Percentiles rank a stretch among this genome's conserved stretches.
Evolutionary conservation across 2,888 invertebrate genomes (phyloP).

Genomic region (Camponotus fellah): DNA sequence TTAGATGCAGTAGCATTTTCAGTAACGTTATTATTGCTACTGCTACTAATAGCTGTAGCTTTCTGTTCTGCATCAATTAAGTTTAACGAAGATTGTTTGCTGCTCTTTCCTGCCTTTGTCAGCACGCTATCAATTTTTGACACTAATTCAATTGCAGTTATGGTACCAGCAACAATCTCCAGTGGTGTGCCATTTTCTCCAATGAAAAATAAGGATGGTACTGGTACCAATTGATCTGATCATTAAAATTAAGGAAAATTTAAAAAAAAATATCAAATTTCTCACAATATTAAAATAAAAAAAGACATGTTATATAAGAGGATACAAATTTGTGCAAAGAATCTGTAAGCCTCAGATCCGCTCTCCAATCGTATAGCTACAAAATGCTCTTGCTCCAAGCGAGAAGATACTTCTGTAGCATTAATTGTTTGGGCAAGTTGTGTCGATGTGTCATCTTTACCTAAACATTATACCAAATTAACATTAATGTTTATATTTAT

Average conservation of each 20-base stretch:
- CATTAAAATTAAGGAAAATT: conserved; percentile 47
- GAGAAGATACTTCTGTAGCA: conserved; percentile 87
- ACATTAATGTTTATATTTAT: not conserved
- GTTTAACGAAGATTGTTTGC: conserved; percentile 68
- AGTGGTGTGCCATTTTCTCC: conserved; percentile 93
- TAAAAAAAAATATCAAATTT: conserved; percentile 24
- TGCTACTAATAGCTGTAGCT: conserved; percentile 30
- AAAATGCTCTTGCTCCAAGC: conserved; percentile 89
- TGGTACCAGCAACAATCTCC: conserved; percentile 91
- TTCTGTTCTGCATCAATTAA: conserved; percentile 79
- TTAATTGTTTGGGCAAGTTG: conserved; percentile 90
- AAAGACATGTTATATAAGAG: conserved; percentile 86
- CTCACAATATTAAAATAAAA: not conserved
- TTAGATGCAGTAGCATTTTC: conserved; percentile 31
- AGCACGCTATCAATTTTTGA: conserved; percentile 90
- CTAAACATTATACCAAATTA: conserved; percentile 85
- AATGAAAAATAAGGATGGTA: conserved; percentile 96
- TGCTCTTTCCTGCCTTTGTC: conserved; percentile 86
- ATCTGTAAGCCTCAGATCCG: conserved; percentile 91
- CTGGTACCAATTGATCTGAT: conserved; percentile 91
- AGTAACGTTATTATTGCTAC: conserved; percentile 16
- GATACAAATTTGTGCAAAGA: conserved; percentile 95
- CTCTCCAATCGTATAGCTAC: conserved; percentile 93
- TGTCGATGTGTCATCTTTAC: conserved; percentile 91
- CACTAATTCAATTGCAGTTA: conserved; percentile 88